Conservation (phyloP, 2,888 invertebrate genomes). For the Serripes groenlandicus region DNA sequence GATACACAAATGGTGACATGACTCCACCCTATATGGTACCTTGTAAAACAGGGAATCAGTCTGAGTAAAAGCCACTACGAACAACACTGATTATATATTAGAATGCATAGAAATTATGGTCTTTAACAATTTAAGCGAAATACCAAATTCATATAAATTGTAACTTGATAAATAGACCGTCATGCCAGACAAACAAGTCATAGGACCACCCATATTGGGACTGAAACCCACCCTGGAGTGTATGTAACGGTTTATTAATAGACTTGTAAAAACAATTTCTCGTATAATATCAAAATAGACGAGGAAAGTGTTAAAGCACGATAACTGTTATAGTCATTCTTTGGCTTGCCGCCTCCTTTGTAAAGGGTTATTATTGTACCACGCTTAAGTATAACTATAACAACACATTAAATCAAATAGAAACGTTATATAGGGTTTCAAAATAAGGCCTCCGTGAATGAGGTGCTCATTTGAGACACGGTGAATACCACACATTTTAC, state of each 20-base stretch:
- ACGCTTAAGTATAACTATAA: slow-evolving; percentile 13
- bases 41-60: too few relatives aligned
- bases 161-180: too few relatives aligned
- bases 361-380: slow-evolving; percentile 21
- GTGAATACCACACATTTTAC: slow-evolving; percentile 1
- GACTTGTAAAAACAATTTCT: slow-evolving; percentile 7
- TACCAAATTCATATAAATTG: too few relatives aligned
- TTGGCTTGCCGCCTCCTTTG: slow-evolving; percentile 36
- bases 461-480: too few relatives aligned
- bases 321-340: slow-evolving; percentile 30
- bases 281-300: slow-evolving; percentile 19
- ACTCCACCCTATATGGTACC: too few relatives aligned
- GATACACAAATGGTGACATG: too few relatives aligned
- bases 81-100: too few relatives aligned
- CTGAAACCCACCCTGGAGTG: slow-evolving; percentile 32
- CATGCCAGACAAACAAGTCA: too few relatives aligned
- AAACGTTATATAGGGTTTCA: neutral
- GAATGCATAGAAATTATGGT: too few relatives aligned
- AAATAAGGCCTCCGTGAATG: neutral
- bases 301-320: slow-evolving; percentile 34
- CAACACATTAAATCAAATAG: slow-evolving; percentile 5
- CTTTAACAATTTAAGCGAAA: too few relatives aligned
- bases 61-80: too few relatives aligned
- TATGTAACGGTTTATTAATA: neutral
- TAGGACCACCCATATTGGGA: slow-evolving; percentile 22